These are phyloP conservation scores for Chaetodon trifascialis DNA, from an alignment of 2,113 vertebrate species.

Conservation along the genomic window DNA sequence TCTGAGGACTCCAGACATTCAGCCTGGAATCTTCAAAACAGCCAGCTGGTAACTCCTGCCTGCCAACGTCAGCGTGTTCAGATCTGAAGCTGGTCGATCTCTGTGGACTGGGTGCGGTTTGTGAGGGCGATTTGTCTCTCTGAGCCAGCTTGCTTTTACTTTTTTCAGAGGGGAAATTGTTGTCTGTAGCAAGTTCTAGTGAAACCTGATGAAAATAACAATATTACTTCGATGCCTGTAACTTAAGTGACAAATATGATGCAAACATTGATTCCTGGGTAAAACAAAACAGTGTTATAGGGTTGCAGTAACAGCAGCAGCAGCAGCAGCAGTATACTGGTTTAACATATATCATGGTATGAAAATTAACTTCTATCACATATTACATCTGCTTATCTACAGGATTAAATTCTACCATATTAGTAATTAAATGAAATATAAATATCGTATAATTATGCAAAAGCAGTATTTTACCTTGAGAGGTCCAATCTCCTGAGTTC, in stretches of 20 bases:
- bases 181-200: slow-evolving; percentile 85
- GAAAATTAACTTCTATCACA: no score
- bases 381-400: no score
- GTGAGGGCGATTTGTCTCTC: slow-evolving; percentile 28
- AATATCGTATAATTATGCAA: no score
- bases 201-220: slow-evolving; percentile 84
- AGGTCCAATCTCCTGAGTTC: slow-evolving; percentile 82
- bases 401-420: no score
- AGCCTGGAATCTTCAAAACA: slow-evolving; percentile 26
- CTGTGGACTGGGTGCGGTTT: slow-evolving; percentile 34
- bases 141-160: slow-evolving; percentile 46
- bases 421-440: no score
- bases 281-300: not conserved
- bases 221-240: accelerated
- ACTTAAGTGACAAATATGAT: not conserved
- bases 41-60: slow-evolving; percentile 24
- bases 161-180: slow-evolving; percentile 72
- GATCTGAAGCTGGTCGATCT: slow-evolving; percentile 22
- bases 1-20: slow-evolving; percentile 16
- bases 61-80: slow-evolving; percentile 1
- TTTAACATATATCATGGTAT: no score
- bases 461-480: slow-evolving; percentile 86
- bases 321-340: no score
- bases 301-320: no score
- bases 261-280: not conserved